phyloP scores from a whole-genome alignment of 2,113 vertebrate genomes.

The Lampris incognitus region DNA sequence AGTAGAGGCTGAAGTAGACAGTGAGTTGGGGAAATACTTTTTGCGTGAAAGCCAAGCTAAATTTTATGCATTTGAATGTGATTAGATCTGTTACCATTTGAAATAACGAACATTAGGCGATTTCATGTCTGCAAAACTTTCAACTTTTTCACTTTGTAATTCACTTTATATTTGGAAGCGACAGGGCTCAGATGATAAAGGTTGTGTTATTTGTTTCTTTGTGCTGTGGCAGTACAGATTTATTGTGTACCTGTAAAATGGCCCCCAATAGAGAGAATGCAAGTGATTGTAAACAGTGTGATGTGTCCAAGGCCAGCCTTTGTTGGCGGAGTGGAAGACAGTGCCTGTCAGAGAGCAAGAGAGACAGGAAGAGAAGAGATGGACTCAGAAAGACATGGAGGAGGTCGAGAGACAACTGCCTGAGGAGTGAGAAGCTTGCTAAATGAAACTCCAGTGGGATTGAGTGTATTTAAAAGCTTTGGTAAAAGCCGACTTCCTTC shows the following conservation, averaged over 20 bases:
- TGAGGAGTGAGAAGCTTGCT: not conserved
- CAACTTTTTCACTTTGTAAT: too few relatives aligned
- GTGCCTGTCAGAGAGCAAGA: not conserved
- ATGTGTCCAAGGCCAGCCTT: slow-evolving; percentile 32
- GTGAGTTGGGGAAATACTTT: too few relatives aligned
- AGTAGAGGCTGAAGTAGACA: too few relatives aligned
- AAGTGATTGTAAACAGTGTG: slow-evolving; percentile 14
- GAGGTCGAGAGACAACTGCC: not conserved
- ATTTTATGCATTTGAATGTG: too few relatives aligned
- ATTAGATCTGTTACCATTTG: too few relatives aligned
- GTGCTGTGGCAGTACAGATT: not conserved
- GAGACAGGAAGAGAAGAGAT: not conserved
- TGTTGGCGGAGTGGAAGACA: not conserved
- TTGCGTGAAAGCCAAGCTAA: too few relatives aligned
- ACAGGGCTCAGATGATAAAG: too few relatives aligned
- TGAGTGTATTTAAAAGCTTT: not conserved
- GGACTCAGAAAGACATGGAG: not conserved
- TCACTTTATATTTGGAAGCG: too few relatives aligned
- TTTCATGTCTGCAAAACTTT: too few relatives aligned
- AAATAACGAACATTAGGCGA: too few relatives aligned
- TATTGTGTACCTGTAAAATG: slow-evolving; percentile 3
- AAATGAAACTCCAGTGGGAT: not conserved
- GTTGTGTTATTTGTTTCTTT: not conserved
- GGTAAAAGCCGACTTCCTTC: too few relatives aligned
- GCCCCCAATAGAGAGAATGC: not conserved